Evolutionary conservation across 1,140 invertebrate genomes (phyloP).

Genomic region (Neuroterus valhalla): DNA sequence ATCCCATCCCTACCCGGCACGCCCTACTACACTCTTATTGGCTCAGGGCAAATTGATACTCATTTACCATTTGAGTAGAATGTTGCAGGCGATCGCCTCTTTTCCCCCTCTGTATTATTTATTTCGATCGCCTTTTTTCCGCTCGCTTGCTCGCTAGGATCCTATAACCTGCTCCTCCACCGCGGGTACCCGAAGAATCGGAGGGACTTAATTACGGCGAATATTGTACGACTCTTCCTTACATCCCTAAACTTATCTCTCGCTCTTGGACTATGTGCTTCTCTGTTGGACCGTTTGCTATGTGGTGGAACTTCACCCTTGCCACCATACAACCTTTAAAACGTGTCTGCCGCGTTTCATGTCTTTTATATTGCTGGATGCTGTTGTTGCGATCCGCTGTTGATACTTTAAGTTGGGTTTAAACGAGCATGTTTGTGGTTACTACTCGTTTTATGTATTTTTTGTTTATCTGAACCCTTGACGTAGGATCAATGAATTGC

Average conservation of each 20-base stretch:
- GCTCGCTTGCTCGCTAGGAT: conserved; percentile 38
- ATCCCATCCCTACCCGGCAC: conserved; percentile 47
- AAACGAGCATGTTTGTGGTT: no score
- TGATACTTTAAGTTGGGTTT: not conserved
- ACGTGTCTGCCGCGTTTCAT: not conserved
- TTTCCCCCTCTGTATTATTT: conserved; percentile 67
- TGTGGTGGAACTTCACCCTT: not conserved
- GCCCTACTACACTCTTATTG: conserved; percentile 61
- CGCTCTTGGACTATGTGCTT: conserved; percentile 10
- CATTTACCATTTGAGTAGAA: conserved; percentile 74
- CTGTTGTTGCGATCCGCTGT: conserved; percentile 5
- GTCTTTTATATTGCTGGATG: not conserved
- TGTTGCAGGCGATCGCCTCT: conserved; percentile 67
- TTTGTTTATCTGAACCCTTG: no score
- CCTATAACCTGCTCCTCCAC: conserved; percentile 37
- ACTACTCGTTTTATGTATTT: no score
- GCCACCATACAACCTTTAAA: not conserved
- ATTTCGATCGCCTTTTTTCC: conserved; percentile 62
- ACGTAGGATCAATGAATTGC: no score
- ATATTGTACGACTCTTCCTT: conserved; percentile 53
- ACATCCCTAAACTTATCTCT: conserved; percentile 29
- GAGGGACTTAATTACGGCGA: conserved; percentile 71
- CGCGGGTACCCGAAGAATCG: conserved; percentile 60
- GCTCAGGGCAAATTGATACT: conserved; percentile 69
- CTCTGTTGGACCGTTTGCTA: conserved; percentile 16